Evolutionary conservation across 2,797 vertebrate genomes (phyloP).

Genomic region (Coreius guichenoti): DNA sequence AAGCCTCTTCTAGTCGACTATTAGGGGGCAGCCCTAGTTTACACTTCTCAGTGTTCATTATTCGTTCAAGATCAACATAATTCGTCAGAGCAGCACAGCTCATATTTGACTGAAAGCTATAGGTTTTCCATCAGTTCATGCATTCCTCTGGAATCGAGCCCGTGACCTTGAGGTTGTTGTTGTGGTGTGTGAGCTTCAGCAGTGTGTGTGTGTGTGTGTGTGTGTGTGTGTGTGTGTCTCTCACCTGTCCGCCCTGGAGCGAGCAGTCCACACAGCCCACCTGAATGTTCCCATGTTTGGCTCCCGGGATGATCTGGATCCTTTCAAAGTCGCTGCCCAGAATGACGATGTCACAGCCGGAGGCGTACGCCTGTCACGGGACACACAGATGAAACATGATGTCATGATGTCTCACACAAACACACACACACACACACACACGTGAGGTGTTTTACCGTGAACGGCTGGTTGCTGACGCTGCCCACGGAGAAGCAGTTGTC

Average conservation of each 20-base stretch:
- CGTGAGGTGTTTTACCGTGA: slow-evolving; percentile 86
- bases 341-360: slow-evolving; percentile 97
- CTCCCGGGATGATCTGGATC: slow-evolving; percentile 96
- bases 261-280: slow-evolving; percentile 98
- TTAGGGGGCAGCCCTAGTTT: no score
- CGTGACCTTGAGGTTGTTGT: not conserved
- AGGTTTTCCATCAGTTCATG: not conserved
- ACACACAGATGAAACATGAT: not conserved
- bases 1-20: no score
- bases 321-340: slow-evolving; percentile 96
- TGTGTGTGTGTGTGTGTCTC: slow-evolving; percentile 41
- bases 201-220: not conserved
- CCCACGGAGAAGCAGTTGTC: slow-evolving; percentile 97
- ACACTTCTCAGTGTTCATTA: no score
- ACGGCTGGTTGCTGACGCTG: slow-evolving; percentile 85
- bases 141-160: not conserved
- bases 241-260: slow-evolving; percentile 92
- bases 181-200: not conserved
- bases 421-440: not conserved
- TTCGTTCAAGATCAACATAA: not conserved
- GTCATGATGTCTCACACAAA: not conserved
- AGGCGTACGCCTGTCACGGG: slow-evolving; percentile 89
- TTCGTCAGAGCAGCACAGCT: not conserved
- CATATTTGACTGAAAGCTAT: not conserved
- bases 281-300: slow-evolving; percentile 97